Evolutionary conservation across 2,113 vertebrate genomes (phyloP).

Genomic region (Physeter macrocephalus): DNA sequence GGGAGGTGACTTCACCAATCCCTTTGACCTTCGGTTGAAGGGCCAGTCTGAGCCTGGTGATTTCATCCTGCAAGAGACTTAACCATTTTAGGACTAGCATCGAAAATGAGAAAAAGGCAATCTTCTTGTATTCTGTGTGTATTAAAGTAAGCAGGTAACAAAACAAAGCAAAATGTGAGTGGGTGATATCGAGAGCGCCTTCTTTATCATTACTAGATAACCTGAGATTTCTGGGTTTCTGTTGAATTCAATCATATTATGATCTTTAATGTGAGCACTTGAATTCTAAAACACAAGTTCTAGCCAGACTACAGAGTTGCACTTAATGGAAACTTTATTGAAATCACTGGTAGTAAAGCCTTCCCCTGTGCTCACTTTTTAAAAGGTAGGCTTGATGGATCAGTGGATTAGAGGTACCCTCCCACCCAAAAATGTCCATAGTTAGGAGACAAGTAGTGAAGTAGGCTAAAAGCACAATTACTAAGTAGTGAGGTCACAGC

Average conservation of each 20-base stretch:
- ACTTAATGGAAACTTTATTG: background rate
- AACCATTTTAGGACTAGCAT: background rate
- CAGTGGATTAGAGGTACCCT: background rate
- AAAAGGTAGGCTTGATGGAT: background rate
- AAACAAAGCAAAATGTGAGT: background rate
- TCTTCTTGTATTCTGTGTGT: background rate
- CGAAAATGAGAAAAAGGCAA: background rate
- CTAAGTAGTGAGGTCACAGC: background rate
- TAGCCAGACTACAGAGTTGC: too few relatives aligned
- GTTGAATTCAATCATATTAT: background rate
- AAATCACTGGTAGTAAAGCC: background rate
- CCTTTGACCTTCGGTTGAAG: background rate
- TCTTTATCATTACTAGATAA: background rate
- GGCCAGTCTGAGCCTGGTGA: background rate
- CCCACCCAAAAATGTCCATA: background rate
- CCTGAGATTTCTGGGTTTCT: background rate
- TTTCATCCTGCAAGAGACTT: background rate
- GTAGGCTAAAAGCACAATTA: background rate
- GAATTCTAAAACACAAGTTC: background rate
- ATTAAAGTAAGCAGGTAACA: background rate
- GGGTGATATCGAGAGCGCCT: background rate
- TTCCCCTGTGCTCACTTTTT: background rate
- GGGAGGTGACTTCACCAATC: background rate
- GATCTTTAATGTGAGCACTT: background rate
- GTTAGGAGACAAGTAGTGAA: background rate